phyloP scores from a whole-genome alignment of 1,140 invertebrate species.

The Caerostris darwini region DNA sequence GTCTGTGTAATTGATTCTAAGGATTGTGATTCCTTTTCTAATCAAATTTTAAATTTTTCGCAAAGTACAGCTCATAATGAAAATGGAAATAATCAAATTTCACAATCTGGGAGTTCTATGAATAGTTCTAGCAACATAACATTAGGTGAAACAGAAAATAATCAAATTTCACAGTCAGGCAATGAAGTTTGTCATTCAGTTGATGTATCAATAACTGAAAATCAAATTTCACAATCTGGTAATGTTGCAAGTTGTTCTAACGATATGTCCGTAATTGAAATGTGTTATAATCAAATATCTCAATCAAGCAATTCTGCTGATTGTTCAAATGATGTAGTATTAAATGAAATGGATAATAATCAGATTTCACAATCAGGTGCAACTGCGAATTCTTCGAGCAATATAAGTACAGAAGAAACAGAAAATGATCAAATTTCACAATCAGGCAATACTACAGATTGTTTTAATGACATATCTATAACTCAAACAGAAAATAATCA shows the following conservation, averaged over 20 bases:
- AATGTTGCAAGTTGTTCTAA: background rate
- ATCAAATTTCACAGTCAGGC: background rate
- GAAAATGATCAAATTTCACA: slow-evolving; percentile 4
- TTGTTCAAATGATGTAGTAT: background rate
- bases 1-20: background rate
- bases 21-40: slow-evolving; percentile 31
- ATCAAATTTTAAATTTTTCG: background rate
- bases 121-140: background rate
- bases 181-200: background rate
- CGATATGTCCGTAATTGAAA: background rate
- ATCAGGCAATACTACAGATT: background rate
- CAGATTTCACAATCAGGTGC: slow-evolving; percentile 5
- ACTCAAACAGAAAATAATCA: background rate
- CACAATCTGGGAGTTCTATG: background rate
- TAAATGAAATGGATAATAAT: background rate
- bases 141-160: background rate
- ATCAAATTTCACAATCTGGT: background rate
- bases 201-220: background rate
- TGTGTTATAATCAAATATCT: background rate
- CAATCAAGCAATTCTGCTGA: background rate
- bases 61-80: background rate
- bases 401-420: background rate
- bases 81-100: background rate
- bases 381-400: background rate
- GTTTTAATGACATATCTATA: background rate